Evolutionary conservation across 2,797 vertebrate species (phyloP).

Genomic region (Tragopan temminckii): DNA sequence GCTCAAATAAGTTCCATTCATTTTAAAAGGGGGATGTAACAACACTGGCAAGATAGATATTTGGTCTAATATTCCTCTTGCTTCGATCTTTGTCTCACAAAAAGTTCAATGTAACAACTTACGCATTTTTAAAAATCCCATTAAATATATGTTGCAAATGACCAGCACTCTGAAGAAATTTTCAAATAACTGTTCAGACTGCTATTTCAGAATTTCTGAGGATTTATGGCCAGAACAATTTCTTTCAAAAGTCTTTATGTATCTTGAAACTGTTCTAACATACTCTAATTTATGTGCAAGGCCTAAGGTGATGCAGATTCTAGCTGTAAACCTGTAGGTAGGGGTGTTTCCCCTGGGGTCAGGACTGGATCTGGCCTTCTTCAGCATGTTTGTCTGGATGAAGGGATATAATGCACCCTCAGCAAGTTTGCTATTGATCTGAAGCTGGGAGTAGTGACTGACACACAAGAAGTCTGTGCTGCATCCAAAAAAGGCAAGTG

Average conservation of each 20-base stretch:
- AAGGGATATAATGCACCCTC: too few species aligned
- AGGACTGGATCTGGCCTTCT: too few species aligned
- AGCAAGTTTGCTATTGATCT: too few species aligned
- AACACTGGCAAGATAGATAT: background rate
- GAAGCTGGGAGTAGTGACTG: too few species aligned
- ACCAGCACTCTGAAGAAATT: background rate
- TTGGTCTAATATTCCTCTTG: background rate
- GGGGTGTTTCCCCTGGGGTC: too few species aligned
- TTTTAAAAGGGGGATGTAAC: background rate
- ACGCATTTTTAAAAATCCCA: background rate
- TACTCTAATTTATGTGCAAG: background rate
- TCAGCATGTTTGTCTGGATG: too few species aligned
- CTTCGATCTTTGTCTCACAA: background rate
- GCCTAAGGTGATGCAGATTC: background rate
- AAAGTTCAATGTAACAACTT: background rate
- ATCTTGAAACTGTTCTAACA: background rate
- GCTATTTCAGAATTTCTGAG: background rate
- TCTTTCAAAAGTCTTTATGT: background rate
- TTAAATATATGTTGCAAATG: background rate
- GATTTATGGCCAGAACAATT: background rate
- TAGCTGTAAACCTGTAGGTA: too few species aligned
- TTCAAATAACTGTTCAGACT: background rate
- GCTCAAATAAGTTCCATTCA: background rate
- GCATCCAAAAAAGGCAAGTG: too few species aligned
- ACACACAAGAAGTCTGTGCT: too few species aligned